Evolutionary conservation across 2,888 invertebrate species (phyloP), one percentile per base, ranked within the genome.

Genomic region (Tetragnatha montana): DNA sequence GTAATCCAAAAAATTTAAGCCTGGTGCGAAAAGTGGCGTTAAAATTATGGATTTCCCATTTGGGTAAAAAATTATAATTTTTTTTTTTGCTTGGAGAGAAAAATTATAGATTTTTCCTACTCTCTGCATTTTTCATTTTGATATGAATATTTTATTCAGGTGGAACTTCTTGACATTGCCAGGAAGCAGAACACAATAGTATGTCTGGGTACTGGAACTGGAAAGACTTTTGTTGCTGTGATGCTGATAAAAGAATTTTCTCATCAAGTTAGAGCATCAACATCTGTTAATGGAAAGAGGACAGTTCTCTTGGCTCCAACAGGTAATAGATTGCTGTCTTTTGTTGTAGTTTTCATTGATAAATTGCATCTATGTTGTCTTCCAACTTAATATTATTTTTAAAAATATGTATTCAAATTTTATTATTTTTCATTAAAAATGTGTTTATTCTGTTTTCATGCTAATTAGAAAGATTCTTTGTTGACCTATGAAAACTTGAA

Each of bases 141-240:
- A 21, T 68, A 49, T 49, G n/a, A 51, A 47, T 81, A 68, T 60
- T 8, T 49, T 75, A 35, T 70, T 47, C 70, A 98, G 95, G 94
- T 95, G 21, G 96, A 96, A 92, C 93, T 98, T 1, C 95, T 96
- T 93, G 96, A 97, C 93, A 95, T 95, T 91, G 96, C 96, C 0
- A 93, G 95, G 0, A 93, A 95, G 82, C 94, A 95, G 87, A 99
- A 99, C 94, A 96, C 96, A 0, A 97, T 99, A 21, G 95, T 99
- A 60, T 98, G 97, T 93, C 94, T 99, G 87, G 98, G 98, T 0
- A 98, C 98, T 68, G 98, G 98, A 0, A 95, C 97, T 0, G 99
- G 99, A 0, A 99, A 99, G 94, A 98, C 98, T 0, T 98, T 96
- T 93, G 97, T 99, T 92, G 97, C 98, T 0, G 95, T 97, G 0